phyloP scores from a whole-genome alignment of 2,888 invertebrate species.

The Trichacis sp. region DNA sequence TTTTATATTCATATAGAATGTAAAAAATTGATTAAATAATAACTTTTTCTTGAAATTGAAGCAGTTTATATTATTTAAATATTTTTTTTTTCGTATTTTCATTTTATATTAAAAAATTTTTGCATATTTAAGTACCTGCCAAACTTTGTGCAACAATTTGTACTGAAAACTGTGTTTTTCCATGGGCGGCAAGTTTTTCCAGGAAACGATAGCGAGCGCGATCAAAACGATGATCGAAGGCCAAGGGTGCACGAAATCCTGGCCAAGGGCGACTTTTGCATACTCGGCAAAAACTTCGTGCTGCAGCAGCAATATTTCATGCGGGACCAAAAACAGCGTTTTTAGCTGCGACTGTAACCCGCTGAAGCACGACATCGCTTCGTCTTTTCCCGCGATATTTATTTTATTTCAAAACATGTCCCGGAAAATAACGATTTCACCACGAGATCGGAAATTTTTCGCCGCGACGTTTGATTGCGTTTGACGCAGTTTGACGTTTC shows the following conservation, averaged over 20 bases:
- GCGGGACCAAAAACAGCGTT: conserved; percentile 54
- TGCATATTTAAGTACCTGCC: too few species aligned
- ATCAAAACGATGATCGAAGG: conserved; percentile 57
- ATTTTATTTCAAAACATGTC: too few species aligned
- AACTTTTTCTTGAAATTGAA: too few species aligned
- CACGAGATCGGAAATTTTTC: too few species aligned
- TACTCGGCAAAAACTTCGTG: conserved; percentile 60
- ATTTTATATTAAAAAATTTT: too few species aligned
- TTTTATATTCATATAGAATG: too few species aligned
- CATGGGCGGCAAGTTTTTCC: conserved; percentile 52
- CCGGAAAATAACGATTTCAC: too few species aligned
- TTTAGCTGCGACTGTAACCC: conserved; percentile 53
- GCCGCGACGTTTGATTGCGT: too few species aligned
- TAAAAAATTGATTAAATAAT: too few species aligned
- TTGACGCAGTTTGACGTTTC: too few species aligned
- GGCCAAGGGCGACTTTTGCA: conserved; percentile 58
- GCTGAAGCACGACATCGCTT: conserved; percentile 57
- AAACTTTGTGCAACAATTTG: conserved; percentile 18
- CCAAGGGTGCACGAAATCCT: conserved; percentile 61
- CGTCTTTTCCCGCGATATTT: neutral
- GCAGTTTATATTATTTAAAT: too few species aligned
- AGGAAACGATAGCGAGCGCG: conserved; percentile 50
- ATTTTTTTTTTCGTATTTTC: too few species aligned
- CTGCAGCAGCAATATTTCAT: conserved; percentile 54
- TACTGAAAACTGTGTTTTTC: conserved; percentile 9